Evolutionary conservation across 1,140 invertebrate species (phyloP).

Genomic region (Aphis craccivora): DNA sequence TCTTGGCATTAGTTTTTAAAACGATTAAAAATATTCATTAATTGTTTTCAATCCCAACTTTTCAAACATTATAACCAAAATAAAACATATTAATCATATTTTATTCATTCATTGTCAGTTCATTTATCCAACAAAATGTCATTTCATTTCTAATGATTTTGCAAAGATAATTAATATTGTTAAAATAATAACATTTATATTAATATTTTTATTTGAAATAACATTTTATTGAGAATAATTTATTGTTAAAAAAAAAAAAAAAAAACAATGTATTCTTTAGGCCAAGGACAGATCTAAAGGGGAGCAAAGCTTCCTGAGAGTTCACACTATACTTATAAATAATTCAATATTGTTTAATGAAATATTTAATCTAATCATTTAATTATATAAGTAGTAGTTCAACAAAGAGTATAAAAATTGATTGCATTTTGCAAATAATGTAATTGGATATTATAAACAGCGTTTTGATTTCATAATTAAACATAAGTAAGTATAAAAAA

Average conservation of each 20-base stretch:
- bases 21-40: not conserved
- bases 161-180: not conserved
- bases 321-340: too few species aligned
- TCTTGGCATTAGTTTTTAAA: not conserved
- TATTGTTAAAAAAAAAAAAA: too few species aligned
- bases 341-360: too few species aligned
- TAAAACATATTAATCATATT: not conserved
- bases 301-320: not conserved
- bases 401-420: too few species aligned
- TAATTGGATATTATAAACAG: too few species aligned
- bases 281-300: not conserved
- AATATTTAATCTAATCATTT: too few species aligned
- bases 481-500: too few species aligned
- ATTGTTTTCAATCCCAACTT: not conserved
- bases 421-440: too few species aligned
- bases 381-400: too few species aligned
- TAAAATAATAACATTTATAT: not conserved
- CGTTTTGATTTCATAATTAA: too few species aligned
- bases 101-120: not conserved
- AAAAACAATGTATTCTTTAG: not conserved
- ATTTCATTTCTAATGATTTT: not conserved
- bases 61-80: not conserved
- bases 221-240: too few species aligned
- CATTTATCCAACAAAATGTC: not conserved
- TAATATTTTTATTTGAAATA: not conserved